Conservation (phyloP, 2,888 invertebrate species). For the Osmoderma eremita region DNA sequence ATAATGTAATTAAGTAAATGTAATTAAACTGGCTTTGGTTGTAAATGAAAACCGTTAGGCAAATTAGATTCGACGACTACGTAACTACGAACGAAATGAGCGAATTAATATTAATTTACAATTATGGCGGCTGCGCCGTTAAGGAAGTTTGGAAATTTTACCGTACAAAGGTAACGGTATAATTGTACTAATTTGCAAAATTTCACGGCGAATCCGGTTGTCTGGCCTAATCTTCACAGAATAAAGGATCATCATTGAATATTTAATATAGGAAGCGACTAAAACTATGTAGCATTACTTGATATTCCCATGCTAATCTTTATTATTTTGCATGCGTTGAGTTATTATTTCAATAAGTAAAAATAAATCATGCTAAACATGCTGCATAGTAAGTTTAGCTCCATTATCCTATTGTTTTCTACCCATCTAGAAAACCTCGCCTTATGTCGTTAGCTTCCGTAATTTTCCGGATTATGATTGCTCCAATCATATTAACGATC, state of each 20-base stretch:
- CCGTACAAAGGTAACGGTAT: not conserved
- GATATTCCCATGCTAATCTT: no score
- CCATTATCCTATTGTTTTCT: not conserved
- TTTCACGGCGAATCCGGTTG: not conserved
- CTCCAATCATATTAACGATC: conserved; percentile 16
- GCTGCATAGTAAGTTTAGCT: not conserved
- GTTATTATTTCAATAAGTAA: no score
- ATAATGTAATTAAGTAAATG: conserved; percentile 12
- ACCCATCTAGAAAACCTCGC: conserved; percentile 6
- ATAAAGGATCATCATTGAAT: no score
- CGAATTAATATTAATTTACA: conserved; percentile 30
- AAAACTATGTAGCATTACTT: no score
- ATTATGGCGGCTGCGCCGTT: conserved; percentile 16
- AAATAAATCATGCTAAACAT: not conserved
- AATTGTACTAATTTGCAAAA: conserved; percentile 2
- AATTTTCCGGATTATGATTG: conserved; percentile 12
- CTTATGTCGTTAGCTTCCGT: not conserved
- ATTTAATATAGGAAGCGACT: no score
- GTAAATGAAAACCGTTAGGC: conserved; percentile 25
- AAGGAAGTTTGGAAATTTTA: conserved; percentile 16
- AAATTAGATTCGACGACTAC: conserved; percentile 21
- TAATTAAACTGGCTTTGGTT: conserved; percentile 20
- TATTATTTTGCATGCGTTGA: no score
- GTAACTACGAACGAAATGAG: conserved; percentile 15
- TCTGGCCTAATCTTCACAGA: not conserved